Conservation (phyloP, 1,140 invertebrate genomes). For the Leptinotarsa lineolata region DNA sequence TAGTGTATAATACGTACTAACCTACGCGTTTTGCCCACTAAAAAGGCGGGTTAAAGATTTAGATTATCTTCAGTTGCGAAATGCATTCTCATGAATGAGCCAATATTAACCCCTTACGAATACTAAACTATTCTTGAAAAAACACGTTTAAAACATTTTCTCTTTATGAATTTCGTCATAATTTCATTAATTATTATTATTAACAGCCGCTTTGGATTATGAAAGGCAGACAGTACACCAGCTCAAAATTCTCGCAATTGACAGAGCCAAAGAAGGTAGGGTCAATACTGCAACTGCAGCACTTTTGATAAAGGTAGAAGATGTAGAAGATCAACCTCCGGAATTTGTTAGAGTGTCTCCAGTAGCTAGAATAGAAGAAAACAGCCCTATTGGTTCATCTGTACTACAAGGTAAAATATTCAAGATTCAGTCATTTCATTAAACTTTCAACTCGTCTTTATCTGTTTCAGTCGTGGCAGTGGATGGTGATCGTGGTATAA, state of each 20-base stretch:
- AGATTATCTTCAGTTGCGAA: too few species aligned
- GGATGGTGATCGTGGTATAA: conserved; percentile 89
- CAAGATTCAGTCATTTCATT: not conserved
- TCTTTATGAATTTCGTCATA: too few species aligned
- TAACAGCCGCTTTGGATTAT: conserved; percentile 72
- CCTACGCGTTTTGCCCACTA: too few species aligned
- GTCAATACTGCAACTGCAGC: conserved; percentile 86
- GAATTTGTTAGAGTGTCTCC: conserved; percentile 86
- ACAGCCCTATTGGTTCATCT: conserved; percentile 77
- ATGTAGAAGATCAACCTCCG: conserved; percentile 89
- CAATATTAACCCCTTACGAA: too few species aligned
- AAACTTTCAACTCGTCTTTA: conserved; percentile 35
- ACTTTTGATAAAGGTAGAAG: conserved; percentile 82
- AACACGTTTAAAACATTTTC: too few species aligned
- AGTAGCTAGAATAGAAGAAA: conserved; percentile 85
- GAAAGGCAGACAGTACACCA: conserved; percentile 88
- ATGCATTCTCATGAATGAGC: too few species aligned
- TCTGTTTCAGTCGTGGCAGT: conserved; percentile 74
- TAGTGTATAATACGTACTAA: too few species aligned
- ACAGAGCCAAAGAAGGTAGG: conserved; percentile 79
- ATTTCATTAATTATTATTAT: not conserved
- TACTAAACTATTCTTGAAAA: too few species aligned
- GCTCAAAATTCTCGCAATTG: conserved; percentile 80
- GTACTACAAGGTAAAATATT: conserved; percentile 72
- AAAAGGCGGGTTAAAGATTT: too few species aligned